Conservation (phyloP, 2,888 invertebrate genomes). For the Trichacis sp. region DNA sequence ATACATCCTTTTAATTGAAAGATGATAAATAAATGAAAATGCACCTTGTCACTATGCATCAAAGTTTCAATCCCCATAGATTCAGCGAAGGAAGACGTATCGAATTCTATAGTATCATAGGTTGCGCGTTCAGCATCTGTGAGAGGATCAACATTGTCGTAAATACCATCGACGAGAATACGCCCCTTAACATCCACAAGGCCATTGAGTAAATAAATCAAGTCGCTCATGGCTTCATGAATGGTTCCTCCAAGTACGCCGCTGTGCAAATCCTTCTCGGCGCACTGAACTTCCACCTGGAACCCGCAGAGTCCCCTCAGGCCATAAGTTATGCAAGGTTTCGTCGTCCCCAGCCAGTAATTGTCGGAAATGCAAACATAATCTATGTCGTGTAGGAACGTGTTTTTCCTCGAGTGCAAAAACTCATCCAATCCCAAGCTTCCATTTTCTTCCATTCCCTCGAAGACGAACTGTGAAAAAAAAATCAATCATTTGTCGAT, state of each 20-base stretch:
- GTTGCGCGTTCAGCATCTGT: slow-evolving; percentile 78
- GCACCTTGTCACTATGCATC: slow-evolving; percentile 80
- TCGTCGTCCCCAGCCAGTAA: slow-evolving; percentile 97
- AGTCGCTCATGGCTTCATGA: slow-evolving; percentile 90
- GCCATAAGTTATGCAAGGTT: slow-evolving; percentile 97
- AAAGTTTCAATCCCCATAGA: slow-evolving; percentile 80
- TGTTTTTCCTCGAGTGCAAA: slow-evolving; percentile 78
- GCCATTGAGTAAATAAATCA: slow-evolving; percentile 86
- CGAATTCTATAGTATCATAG: slow-evolving; percentile 89
- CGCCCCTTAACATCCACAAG: slow-evolving; percentile 89
- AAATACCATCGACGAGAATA: slow-evolving; percentile 85
- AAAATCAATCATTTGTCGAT: neutral
- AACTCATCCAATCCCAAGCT: slow-evolving; percentile 95
- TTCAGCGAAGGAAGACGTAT: slow-evolving; percentile 80
- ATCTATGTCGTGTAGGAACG: slow-evolving; percentile 87
- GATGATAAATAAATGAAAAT: slow-evolving; percentile 3
- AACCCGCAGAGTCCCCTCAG: slow-evolving; percentile 94
- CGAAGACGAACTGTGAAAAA: slow-evolving; percentile 83
- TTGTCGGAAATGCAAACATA: slow-evolving; percentile 98
- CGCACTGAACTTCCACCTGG: slow-evolving; percentile 87
- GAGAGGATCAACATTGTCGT: slow-evolving; percentile 84
- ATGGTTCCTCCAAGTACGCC: slow-evolving; percentile 96
- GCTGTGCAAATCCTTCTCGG: slow-evolving; percentile 93
- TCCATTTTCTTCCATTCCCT: slow-evolving; percentile 99
- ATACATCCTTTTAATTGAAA: slow-evolving; percentile 8